Base-by-base conservation (phyloP, 2,888 invertebrate species). In the Idaea straminata region DNA sequence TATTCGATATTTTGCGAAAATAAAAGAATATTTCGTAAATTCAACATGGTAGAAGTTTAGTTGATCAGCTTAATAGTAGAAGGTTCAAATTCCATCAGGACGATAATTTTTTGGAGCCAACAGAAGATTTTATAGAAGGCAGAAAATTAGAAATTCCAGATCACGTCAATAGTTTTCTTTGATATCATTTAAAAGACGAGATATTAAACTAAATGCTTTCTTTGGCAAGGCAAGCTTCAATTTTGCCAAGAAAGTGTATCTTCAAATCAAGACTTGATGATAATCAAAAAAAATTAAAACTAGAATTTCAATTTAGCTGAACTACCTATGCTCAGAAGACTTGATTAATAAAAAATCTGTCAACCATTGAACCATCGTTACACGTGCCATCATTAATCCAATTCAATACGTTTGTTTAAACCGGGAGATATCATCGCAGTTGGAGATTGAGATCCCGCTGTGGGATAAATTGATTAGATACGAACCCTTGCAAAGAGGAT, bases 1-100 rank as follows among this genome's bases (percentile, higher is more conserved):
- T 60, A 58, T n/a, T 57, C 61, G 68, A 59, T 72, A 47, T 4
- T 47, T 47, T 47, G 47, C 10, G 47, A 47, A 47, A 13, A 47
- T 47, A 47, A 47, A 47, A 47, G 3, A 25, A 25, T 25, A 25
- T 25, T 2, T 25, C 25, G 25, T 25, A 25, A 25, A 25, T 25
- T 25, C 1, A 25, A 25, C 25, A 25, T 25, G 25, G 25, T 25
- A 3, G 25, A 1, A 2, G 25, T 25, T 25, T 25, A 25, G 25
- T 25, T 25, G 25, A 25, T 25, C 25, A 25, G 25, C 25, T 25
- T 25, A 25, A 25, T 25, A 25, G 25, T 25, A 25, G 25, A 25
- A 25, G 3, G 25, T 25, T 25, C 25, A 25, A 25, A 25, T 25
- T 25, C 25, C 3, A 25, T 25, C 25, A 25, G 25, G 25, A 3